Evolutionary conservation across 2,797 vertebrate species (phyloP).

Genomic region (Mareca penelope): DNA sequence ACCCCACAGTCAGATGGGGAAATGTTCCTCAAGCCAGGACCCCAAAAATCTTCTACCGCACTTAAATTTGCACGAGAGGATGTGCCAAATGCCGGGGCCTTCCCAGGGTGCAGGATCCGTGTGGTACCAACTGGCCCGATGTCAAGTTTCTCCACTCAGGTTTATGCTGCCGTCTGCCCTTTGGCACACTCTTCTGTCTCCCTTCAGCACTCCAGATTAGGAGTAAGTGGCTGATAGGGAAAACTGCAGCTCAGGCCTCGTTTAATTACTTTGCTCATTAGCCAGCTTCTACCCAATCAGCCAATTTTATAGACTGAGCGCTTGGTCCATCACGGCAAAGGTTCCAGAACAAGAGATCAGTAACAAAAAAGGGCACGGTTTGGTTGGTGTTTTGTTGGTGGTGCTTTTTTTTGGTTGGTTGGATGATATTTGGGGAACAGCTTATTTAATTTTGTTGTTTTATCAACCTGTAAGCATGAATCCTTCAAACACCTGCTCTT

Average conservation of each 20-base stretch:
- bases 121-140: not conserved
- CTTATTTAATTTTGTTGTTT: not conserved
- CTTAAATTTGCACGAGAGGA: not conserved
- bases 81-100: not conserved
- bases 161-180: not conserved
- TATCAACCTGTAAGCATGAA: not conserved
- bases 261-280: not conserved
- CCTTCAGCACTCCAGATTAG: not conserved
- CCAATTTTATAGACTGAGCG: not conserved
- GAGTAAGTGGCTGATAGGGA: not conserved
- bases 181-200: not conserved
- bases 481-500: not conserved
- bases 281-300: not conserved
- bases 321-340: not conserved
- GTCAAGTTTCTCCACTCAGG: not conserved
- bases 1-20: not conserved
- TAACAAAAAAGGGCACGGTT: not conserved
- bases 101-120: not conserved
- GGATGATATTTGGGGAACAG: not conserved
- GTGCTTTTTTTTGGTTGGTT: not conserved
- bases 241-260: not conserved
- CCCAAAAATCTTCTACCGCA: not conserved
- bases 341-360: not conserved
- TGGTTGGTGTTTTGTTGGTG: too few species aligned
- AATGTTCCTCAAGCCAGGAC: not conserved